Evolutionary conservation across 2,113 vertebrate species (phyloP), one percentile per base, ranked within the genome.

Genomic region (Dipodomys spectabilis): DNA sequence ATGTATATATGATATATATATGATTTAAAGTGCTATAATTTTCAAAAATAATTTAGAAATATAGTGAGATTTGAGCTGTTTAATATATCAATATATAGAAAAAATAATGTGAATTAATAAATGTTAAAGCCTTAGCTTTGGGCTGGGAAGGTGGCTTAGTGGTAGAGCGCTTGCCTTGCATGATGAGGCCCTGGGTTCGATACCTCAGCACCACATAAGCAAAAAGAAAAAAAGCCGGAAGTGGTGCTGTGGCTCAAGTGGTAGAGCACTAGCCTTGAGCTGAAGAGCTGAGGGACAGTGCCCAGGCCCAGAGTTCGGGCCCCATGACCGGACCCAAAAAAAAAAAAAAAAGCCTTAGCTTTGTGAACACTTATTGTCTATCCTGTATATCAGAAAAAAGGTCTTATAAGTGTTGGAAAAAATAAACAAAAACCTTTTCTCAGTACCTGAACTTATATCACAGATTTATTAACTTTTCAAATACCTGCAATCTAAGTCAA

Each of bases 41-140:
- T 87, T 95, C 7, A 13, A 94, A 96, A 92, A 28, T 22, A 94
- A 62, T 77, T 93, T 79, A 62, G 19, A 94, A 88, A 93, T 73
- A 92, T 60, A 2, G 35, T 91, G 27, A 92, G 23, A 28, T 44
- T 77, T 6, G 87, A 69, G 18, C 60, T 78, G 44, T 74, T 78
- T 82, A 82, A 87, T 87, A 77, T 72, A 74, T 8, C 72, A 69
- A 2, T 68, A 62, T 77, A 73, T 1, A 81, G 35, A 78, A 96
- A 96, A 94, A 90, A 82, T 92, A 83, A 83, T 94, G 86, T 91
- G 35, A 35, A 35, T 35, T 35, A 92, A 67, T 83, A 49, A 88
- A 25, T 35, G 75, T 71, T 92, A 88, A 35, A 35, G 35, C 35
- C 35, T 39, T 39, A 39, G 35, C 35, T 39, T 39, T 39, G 35